Evolutionary conservation across 2,888 invertebrate genomes (phyloP).

Genomic region (Chydorus sphaericus): DNA sequence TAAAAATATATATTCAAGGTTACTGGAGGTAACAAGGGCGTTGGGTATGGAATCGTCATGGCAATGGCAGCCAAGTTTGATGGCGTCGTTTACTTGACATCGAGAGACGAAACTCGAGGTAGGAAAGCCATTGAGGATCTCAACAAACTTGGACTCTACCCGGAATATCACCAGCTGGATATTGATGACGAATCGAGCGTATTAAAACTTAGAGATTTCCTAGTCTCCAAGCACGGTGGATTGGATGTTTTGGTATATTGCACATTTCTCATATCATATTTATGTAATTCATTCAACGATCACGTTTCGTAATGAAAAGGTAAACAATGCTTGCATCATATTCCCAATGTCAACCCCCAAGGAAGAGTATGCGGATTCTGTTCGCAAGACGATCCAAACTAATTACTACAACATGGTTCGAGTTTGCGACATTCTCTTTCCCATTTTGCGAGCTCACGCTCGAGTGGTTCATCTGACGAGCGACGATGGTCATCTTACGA

Average conservation of each 20-base stretch:
- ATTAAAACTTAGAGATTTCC: constrained; percentile 39
- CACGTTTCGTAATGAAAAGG: no score
- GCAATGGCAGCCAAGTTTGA: constrained; percentile 25
- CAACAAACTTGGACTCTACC: constrained; percentile 27
- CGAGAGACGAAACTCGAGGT: constrained; percentile 23
- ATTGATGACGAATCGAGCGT: constrained; percentile 45
- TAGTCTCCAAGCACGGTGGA: constrained; percentile 45
- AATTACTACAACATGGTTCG: constrained; percentile 52
- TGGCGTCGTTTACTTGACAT: constrained; percentile 30
- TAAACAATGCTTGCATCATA: constrained; percentile 63
- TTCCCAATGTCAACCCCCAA: constrained; percentile 39
- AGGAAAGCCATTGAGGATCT: constrained; percentile 22
- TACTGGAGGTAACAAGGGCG: constrained; percentile 26
- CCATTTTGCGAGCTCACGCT: constrained; percentile 49
- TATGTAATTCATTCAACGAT: no score
- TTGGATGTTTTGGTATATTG: constrained; percentile 54
- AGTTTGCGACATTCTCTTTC: constrained; percentile 52
- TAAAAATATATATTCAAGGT: constrained; percentile 8
- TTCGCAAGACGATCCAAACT: constrained; percentile 47
- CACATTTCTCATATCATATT: no score
- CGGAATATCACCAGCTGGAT: constrained; percentile 52
- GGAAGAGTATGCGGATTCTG: constrained; percentile 49
- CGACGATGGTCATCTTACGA: constrained; percentile 43
- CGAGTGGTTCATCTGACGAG: constrained; percentile 64
- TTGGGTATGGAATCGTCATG: constrained; percentile 25